phyloP scores from a whole-genome alignment of 1,140 invertebrate genomes.

The Drosophila subpulchrella region DNA sequence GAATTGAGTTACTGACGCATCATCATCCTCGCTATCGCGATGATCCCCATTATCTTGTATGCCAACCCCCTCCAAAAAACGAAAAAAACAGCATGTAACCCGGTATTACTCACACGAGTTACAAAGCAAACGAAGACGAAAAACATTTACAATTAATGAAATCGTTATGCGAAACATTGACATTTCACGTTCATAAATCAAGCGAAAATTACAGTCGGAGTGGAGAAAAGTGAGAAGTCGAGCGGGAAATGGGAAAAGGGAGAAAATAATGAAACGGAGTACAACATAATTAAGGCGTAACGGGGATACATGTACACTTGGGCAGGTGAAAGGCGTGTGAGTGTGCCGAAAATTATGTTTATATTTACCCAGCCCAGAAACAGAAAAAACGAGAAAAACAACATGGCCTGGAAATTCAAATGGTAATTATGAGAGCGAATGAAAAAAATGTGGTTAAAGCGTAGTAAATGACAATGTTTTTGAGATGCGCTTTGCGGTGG shows the following conservation, averaged over 20 bases:
- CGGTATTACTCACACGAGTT: slow-evolving; percentile 38
- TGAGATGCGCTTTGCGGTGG: slow-evolving; percentile 56
- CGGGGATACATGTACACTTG: slow-evolving; percentile 40
- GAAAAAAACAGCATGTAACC: neutral
- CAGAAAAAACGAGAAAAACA: slow-evolving; percentile 23
- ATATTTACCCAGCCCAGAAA: slow-evolving; percentile 33
- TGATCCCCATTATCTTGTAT: slow-evolving; percentile 32
- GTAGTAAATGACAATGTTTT: slow-evolving; percentile 81
- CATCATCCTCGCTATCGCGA: slow-evolving; percentile 36
- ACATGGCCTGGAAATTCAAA: slow-evolving; percentile 77
- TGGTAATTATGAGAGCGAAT: slow-evolving; percentile 68
- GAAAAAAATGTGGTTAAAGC: slow-evolving; percentile 57
- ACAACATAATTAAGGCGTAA: slow-evolving; percentile 81
- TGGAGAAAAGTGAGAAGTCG: slow-evolving; percentile 20
- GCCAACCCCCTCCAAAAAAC: slow-evolving; percentile 3
- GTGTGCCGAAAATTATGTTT: slow-evolving; percentile 70
- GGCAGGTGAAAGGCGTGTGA: slow-evolving; percentile 79
- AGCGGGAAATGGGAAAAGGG: slow-evolving; percentile 43
- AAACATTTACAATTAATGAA: slow-evolving; percentile 75
- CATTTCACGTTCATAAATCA: slow-evolving; percentile 80
- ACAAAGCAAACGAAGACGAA: slow-evolving; percentile 23
- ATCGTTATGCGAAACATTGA: slow-evolving; percentile 82
- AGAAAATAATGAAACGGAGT: slow-evolving; percentile 69
- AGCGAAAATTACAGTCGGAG: slow-evolving; percentile 69
- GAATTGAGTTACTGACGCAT: slow-evolving; percentile 62